Evolutionary conservation across 2,888 invertebrate genomes (phyloP).

Genomic region (Mythimna lalbum): DNA sequence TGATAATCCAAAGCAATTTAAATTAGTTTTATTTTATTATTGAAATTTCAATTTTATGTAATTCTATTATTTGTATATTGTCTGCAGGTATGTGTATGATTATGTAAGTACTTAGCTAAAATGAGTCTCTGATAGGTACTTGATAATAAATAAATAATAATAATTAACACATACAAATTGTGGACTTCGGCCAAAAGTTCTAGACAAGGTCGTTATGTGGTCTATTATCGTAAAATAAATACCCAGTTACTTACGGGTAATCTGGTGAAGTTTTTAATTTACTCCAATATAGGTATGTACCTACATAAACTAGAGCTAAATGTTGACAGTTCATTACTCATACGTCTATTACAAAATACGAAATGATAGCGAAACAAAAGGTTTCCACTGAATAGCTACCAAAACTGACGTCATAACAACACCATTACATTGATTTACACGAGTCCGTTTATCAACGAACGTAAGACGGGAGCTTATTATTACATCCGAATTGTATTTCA

Average conservation of each 20-base stretch:
- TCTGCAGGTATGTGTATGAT: too few species aligned
- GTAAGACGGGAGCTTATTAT: slow-evolving; percentile 90
- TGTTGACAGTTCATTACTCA: slow-evolving; percentile 25
- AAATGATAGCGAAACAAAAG: slow-evolving; percentile 60
- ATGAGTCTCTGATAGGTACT: too few species aligned
- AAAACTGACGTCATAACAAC: slow-evolving; percentile 62
- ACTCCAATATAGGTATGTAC: slow-evolving; percentile 10
- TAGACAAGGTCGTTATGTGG: neutral
- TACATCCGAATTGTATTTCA: slow-evolving; percentile 88
- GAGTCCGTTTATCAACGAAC: slow-evolving; percentile 80
- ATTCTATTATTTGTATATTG: too few species aligned
- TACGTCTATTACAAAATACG: slow-evolving; percentile 41
- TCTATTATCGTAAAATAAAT: slow-evolving; percentile 4
- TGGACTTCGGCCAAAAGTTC: slow-evolving; percentile 2
- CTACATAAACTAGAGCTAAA: slow-evolving; percentile 13
- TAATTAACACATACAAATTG: neutral
- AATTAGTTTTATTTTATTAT: too few species aligned
- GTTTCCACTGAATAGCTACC: slow-evolving; percentile 55
- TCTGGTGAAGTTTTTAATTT: slow-evolving; percentile 28
- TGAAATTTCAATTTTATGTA: too few species aligned
- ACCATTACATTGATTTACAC: slow-evolving; percentile 84
- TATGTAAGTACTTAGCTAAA: too few species aligned
- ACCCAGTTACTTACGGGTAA: slow-evolving; percentile 2
- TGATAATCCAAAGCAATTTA: too few species aligned
- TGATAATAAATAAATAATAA: too few species aligned